These are phyloP conservation scores for Sturnira hondurensis DNA, from an alignment of 2,113 vertebrate species.

Conservation along the genomic window DNA sequence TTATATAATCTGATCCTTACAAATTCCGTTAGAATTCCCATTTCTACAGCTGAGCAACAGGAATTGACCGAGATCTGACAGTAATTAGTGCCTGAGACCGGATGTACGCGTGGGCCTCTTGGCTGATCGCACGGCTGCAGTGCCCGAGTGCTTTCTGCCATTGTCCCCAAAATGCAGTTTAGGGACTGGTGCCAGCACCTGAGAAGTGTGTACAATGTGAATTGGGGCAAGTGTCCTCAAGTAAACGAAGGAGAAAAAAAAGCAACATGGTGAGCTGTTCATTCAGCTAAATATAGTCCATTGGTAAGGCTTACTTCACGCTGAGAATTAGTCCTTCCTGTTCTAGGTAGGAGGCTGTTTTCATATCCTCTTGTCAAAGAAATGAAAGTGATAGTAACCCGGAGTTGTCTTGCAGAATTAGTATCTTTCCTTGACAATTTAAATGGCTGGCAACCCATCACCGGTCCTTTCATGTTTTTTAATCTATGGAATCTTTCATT, in stretches of 20 bases:
- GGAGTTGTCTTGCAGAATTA: not conserved
- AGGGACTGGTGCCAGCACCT: not conserved
- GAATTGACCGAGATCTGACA: not conserved
- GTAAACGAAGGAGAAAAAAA: not conserved
- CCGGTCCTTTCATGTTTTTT: not conserved
- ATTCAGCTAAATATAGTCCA: not conserved
- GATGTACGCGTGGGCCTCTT: not conserved
- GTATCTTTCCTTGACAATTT: not conserved
- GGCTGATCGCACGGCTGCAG: not conserved
- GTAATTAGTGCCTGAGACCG: not conserved
- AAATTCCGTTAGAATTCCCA: not conserved
- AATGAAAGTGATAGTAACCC: not conserved
- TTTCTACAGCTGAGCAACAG: not conserved
- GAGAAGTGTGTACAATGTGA: not conserved
- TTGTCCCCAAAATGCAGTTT: not conserved
- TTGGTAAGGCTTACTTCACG: not conserved
- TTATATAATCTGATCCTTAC: not conserved
- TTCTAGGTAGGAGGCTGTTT: not conserved
- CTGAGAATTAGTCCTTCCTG: not conserved
- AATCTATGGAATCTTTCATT: not conserved
- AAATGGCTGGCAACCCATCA: not conserved
- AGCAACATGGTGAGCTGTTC: not conserved
- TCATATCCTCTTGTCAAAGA: not conserved
- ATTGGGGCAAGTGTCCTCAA: not conserved
- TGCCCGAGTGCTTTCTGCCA: not conserved